Evolutionary conservation across 2,888 invertebrate species (phyloP), one percentile per base, ranked within the genome.

Genomic region (Brachynemurus nebulosus): DNA sequence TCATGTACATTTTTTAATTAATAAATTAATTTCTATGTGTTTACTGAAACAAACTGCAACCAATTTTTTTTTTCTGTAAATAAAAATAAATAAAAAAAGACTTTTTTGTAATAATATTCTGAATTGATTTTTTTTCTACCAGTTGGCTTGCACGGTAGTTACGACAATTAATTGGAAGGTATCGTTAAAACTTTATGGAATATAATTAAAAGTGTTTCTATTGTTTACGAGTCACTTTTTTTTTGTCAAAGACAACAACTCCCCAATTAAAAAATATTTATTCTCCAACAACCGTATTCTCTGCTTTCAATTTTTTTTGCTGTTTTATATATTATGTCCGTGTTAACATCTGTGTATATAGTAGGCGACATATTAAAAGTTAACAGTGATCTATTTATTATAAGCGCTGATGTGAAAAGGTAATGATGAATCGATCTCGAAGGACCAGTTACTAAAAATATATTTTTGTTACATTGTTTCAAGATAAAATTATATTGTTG

Each of bases 161-260:
- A 25, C 8, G 9, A n/a, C 8, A 25, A 25, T 9, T n/a, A n/a
- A n/a, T 19, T 38, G 17, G 38, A 38, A 38, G 19, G 19, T 17
- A 38, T 38, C 38, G 19, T 38, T 38, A 38, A 38, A 38, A 38
- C 38, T 38, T 38, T 38, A 18, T 12, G 19, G 19, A 18, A 19
- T n/a, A 38, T 38, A 38, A 38, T 38, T 38, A 38, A 38, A 38
- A 19, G 38, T 19, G 19, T 19, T 18, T 38, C 38, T 38, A 38
- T 38, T 38, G 38, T 38, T 38, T 38, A 38, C 19, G 17, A 38
- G 38, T 38, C 19, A 6, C 36, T 9, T 12, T 12, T 36, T 20
- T 38, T 38, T 38, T 38, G 17, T 38, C 38, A 38, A 38, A 38
- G 38, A 38, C 18, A 16, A n/a, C n/a, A n/a, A n/a, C n/a, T 38